Percentiles rank a stretch among this genome's conserved stretches.
These are phyloP conservation scores for Carterocephalus palaemon DNA, from an alignment of 2,888 invertebrate species.

Conservation along the genomic window DNA sequence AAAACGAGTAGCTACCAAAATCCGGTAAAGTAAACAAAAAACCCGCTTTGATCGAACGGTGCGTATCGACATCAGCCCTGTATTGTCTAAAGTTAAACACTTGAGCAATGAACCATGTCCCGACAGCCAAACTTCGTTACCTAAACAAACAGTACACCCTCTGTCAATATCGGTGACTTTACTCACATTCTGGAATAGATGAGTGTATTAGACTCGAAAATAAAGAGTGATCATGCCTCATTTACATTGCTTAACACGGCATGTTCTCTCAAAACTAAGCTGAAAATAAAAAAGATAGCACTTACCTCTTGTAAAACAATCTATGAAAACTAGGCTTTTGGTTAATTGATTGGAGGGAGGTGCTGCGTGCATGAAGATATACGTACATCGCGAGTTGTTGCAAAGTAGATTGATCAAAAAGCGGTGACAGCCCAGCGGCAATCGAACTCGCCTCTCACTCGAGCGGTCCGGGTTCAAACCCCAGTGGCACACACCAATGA, in stretches of 20 bases:
- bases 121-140: constrained; percentile 65
- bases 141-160: constrained; percentile 68
- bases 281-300: too few species aligned
- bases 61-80: constrained; percentile 37
- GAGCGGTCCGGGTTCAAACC: too few species aligned
- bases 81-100: constrained; percentile 65
- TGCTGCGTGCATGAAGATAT: too few species aligned
- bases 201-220: constrained; percentile 18
- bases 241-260: background rate
- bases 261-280: background rate
- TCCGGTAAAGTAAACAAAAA: constrained; percentile 12
- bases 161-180: constrained; percentile 55
- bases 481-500: too few species aligned
- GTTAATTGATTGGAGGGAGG: too few species aligned
- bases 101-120: constrained; percentile 60
- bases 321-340: too few species aligned
- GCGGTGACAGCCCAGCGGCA: too few species aligned
- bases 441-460: too few species aligned
- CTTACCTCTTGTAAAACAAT: too few species aligned
- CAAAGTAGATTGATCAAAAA: too few species aligned
- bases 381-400: too few species aligned
- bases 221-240: too few species aligned
- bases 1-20: constrained; percentile 2
- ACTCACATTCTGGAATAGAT: constrained; percentile 26
- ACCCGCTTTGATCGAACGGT: constrained; percentile 10